Conservation (phyloP, 2,113 vertebrate genomes). For the Centropus unirufus region DNA sequence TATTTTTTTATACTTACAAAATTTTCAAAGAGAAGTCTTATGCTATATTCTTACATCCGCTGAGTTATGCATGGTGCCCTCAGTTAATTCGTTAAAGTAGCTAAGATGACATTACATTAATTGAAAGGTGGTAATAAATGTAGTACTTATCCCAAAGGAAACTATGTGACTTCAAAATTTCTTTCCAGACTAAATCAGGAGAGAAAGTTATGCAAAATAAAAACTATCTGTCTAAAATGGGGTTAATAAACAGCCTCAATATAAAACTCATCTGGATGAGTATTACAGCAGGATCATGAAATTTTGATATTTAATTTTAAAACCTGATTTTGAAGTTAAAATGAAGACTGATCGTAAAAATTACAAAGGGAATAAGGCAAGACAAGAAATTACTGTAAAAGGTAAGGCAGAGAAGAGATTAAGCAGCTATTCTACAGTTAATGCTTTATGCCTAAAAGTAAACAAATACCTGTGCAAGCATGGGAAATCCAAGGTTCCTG, state of each 20-base stretch:
- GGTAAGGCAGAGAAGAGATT: background rate
- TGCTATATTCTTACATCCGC: background rate
- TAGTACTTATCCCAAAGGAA: slow-evolving; percentile 6
- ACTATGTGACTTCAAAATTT: background rate
- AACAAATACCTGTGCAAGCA: slow-evolving; percentile 86
- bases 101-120: slow-evolving; percentile 3
- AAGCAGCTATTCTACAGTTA: background rate
- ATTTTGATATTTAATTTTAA: background rate
- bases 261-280: background rate
- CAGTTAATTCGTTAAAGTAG: background rate
- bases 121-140: slow-evolving; percentile 11
- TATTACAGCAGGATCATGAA: background rate
- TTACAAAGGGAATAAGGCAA: background rate
- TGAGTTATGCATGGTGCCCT: background rate
- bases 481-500: slow-evolving; percentile 90
- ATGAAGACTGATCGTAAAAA: background rate
- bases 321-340: background rate
- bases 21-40: slow-evolving; percentile 4
- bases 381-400: background rate
- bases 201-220: background rate
- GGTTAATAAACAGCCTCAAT: background rate
- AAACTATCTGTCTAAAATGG: background rate
- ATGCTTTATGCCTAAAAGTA: background rate
- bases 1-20: background rate
- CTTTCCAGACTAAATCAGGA: background rate